Base-by-base conservation (phyloP, 2,888 invertebrate genomes). In the Latrodectus hesperus region DNA sequence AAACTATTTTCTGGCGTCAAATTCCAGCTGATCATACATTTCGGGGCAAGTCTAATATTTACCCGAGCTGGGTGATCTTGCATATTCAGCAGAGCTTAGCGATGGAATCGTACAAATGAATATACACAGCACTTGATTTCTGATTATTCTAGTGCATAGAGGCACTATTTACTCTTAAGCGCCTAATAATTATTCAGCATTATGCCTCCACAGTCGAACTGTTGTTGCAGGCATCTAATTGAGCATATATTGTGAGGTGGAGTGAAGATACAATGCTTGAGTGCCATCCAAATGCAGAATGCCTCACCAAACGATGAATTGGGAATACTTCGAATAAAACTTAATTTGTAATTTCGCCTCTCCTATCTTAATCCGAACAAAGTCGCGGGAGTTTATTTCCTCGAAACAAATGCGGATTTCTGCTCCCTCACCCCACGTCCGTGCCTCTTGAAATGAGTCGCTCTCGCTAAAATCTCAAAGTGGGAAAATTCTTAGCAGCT, bases 161-260 rank as follows among this genome's bases (percentile, higher is more conserved):
- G 5, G 70, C n/a, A 60, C 72, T 72, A 72, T 71, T 71, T 71
- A 55, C 60, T 80, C 17, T 14, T 60, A 72, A 72, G 80, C 72
- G 22, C 52, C 71, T 80, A n/a, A 71, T 71, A 80, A 80, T 80
- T 80, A 80, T 80, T 80, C 80, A 80, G 55, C 70, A 68, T 67
- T 52, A 67, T 67, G 52, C 67, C 38, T 67, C 67, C 67, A n/a
- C 14, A 70, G 70, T 78, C n/a, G 26, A 60, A n/a, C 55, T 60
- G 38, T n/a, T 17, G 55, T 55, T 16, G 26, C 14, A 16, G 65
- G 14, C 51, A 11, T 64, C 72, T 80, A 80, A 80, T 80, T 72
- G 80, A 52, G 78, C 70, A 70, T 38, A 38, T 38, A 38, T 38
- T 6, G 38, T 6, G 38, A 38, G 38, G 38, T 6, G 4, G 16